These are phyloP conservation scores for Coluber constrictor DNA, from an alignment of 2,797 vertebrate species.

Conservation along the genomic window DNA sequence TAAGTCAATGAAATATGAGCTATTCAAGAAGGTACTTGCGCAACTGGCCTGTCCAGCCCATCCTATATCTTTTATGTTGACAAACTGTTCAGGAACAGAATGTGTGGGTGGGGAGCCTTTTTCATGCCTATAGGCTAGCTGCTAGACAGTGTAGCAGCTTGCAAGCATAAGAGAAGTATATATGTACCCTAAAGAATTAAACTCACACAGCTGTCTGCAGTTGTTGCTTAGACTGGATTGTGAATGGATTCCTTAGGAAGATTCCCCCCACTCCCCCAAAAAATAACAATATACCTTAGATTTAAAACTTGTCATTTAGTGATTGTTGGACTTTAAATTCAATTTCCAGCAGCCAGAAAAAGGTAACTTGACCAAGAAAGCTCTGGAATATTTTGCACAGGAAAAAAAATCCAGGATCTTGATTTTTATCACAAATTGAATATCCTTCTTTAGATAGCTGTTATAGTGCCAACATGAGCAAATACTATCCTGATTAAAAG, in stretches of 20 bases:
- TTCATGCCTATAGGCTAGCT: neutral
- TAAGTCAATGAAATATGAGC: neutral
- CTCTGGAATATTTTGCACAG: neutral
- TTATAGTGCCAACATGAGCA: neutral
- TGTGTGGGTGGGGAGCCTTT: neutral
- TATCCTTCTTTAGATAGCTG: neutral
- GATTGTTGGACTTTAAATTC: neutral
- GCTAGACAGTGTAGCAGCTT: neutral
- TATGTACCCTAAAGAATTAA: neutral
- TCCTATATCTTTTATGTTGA: neutral
- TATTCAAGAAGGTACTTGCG: neutral
- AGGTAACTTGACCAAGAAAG: neutral
- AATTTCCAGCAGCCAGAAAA: neutral
- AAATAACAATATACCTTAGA: neutral
- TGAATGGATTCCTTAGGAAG: neutral
- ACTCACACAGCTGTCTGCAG: neutral
- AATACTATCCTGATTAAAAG: neutral
- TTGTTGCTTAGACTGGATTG: slow-evolving; percentile 15
- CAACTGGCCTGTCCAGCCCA: neutral
- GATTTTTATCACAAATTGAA: too few relatives aligned
- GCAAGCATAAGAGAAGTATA: neutral
- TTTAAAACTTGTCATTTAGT: neutral
- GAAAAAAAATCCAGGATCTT: neutral
- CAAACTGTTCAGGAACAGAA: slow-evolving; percentile 1
- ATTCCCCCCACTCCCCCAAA: too few relatives aligned